A percentile compares a stretch with the other conserved stretches of the same genome.
Conservation (phyloP, 2,797 vertebrate species). For the Tapirus indicus region DNA sequence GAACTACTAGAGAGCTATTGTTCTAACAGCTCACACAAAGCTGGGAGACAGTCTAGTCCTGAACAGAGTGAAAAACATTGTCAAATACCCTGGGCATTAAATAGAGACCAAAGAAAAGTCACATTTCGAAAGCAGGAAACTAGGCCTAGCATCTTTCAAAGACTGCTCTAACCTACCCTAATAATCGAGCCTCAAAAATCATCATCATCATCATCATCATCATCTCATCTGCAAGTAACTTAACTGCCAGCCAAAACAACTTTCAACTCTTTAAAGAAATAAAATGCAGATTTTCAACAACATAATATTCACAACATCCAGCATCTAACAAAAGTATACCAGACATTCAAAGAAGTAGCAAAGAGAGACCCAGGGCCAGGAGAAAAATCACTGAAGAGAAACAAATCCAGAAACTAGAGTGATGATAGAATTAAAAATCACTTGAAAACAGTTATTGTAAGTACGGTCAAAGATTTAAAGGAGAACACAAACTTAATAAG, state of each 20-base stretch:
- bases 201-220: background rate
- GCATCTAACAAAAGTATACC: background rate
- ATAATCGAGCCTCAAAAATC: background rate
- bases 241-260: conserved; percentile 40
- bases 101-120: background rate
- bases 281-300: background rate
- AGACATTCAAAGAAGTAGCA: background rate
- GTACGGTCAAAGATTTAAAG: background rate
- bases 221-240: background rate
- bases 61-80: background rate
- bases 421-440: background rate
- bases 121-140: background rate
- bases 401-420: conserved; percentile 1
- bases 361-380: background rate
- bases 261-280: conserved; percentile 15
- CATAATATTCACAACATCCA: background rate
- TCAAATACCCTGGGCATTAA: background rate
- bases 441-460: conserved; percentile 41
- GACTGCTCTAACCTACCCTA: background rate
- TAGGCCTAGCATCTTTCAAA: background rate
- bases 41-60: background rate
- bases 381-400: conserved; percentile 42
- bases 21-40: conserved; percentile 24
- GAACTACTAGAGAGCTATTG: background rate
- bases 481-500: conserved; percentile 26